Percentiles rank a stretch among this genome's conserved stretches.
These are phyloP conservation scores for Lanius ludovicianus DNA, from an alignment of 2,113 vertebrate genomes.

Conservation along the genomic window DNA sequence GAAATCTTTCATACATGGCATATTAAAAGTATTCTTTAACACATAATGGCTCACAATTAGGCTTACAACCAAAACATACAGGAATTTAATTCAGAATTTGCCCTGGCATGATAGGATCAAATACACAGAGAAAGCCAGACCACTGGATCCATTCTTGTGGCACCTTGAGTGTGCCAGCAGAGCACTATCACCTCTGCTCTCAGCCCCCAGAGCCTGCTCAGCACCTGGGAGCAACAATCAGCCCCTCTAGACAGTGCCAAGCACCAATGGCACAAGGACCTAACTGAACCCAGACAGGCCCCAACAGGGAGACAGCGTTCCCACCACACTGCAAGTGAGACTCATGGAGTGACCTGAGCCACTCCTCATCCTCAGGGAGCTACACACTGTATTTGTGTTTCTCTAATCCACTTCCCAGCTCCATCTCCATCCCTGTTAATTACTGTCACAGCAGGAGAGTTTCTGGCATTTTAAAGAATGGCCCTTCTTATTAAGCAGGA, in stretches of 20 bases:
- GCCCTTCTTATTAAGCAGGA: not conserved
- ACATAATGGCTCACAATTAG: not conserved
- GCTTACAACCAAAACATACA: not conserved
- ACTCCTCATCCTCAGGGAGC: not conserved
- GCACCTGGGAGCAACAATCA: not conserved
- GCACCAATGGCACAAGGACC: not conserved
- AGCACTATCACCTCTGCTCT: no score
- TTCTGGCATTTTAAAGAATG: not conserved
- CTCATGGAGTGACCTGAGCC: not conserved
- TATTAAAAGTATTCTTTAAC: not conserved
- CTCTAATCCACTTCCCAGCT: not conserved
- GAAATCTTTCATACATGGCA: not conserved
- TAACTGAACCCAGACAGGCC: rapidly evolving
- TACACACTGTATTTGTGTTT: not conserved
- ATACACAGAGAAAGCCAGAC: not conserved
- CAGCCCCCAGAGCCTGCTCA: not conserved
- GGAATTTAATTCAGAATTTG: not conserved
- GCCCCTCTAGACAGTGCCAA: not conserved
- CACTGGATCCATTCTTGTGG: not conserved
- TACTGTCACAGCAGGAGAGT: not conserved
- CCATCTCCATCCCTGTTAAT: not conserved
- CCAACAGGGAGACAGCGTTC: not conserved
- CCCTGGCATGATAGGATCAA: not conserved
- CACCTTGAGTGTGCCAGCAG: not conserved
- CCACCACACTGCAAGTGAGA: not conserved